Evolutionary conservation across 2,888 invertebrate genomes (phyloP), one percentile per base, ranked within the genome.

Genomic region (Panzeria rudis): DNA sequence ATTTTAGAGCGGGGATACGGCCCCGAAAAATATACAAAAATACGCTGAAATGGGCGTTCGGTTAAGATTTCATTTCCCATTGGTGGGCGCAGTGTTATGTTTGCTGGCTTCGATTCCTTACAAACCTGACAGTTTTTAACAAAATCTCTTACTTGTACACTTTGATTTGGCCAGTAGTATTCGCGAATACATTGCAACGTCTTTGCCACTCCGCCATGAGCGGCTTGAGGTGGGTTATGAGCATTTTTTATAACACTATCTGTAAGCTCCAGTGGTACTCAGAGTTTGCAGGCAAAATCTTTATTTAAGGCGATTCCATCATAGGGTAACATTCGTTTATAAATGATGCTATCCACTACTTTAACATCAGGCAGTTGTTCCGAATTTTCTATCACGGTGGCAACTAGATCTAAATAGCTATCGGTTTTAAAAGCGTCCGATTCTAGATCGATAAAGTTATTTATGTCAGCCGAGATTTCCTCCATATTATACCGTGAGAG

Each of bases 101-200:
- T 35, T 3, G 59, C 9, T 32, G 32, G 17, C 5, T 59, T 35
- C 1, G 32, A 17, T 17, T 59, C 17, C 17, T 35, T 59, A 20
- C 35, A 59, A 3, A 17, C 4, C 5, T 59, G 32, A 6, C 59
- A 59, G 15, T 59, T 59, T 9, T 11, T 11, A 8, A 59, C 20
- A 35, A 59, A 59, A 17, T 5, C 9, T 11, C 17, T 9, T 2
- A n/a, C 17, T 7, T 59, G 59, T 17, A 5, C n/a, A 13, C 32
- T 17, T 35, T 59, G n/a, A n/a, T 32, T n/a, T 8, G 59, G 59
- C 20, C 59, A 59, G 11, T 59, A 59, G 5, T 11, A 59, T 59
- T 35, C 20, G 11, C 35, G 17, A 13, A 35, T 20, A 11, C 32
- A 9, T 7, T n/a, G 4, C 1, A 59, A 2, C 17, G 35, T 59